Percentiles rank a stretch among this genome's conserved stretches.
Evolutionary conservation across 1,140 invertebrate species (phyloP).

Genomic region (Drosophila nigromelanica): DNA sequence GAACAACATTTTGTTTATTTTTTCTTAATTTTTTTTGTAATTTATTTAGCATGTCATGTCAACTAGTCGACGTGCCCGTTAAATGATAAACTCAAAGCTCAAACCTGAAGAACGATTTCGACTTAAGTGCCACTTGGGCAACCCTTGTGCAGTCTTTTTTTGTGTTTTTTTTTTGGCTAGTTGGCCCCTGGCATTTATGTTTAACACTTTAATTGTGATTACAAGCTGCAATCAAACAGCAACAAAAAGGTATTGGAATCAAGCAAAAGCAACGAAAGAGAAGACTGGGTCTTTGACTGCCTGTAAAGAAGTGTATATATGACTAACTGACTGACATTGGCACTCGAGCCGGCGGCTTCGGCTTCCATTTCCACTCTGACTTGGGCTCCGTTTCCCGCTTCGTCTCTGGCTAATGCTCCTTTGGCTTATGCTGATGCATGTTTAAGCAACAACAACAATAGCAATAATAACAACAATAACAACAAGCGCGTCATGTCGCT

Average conservation of each 20-base stretch:
- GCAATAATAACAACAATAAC: slow-evolving; percentile 44
- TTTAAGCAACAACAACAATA: slow-evolving; percentile 47
- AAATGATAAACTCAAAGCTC: slow-evolving; percentile 63
- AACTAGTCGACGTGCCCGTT: slow-evolving; percentile 62
- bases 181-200: slow-evolving; percentile 75
- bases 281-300: slow-evolving; percentile 33
- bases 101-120: slow-evolving; percentile 42
- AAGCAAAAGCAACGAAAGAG: slow-evolving; percentile 4
- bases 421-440: slow-evolving; percentile 53
- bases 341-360: slow-evolving; percentile 62
- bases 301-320: slow-evolving; percentile 7
- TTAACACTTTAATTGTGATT: slow-evolving; percentile 83
- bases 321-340: slow-evolving; percentile 68
- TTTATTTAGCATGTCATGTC: slow-evolving; percentile 54
- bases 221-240: slow-evolving; percentile 75
- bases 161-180: slow-evolving; percentile 53
- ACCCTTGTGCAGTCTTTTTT: slow-evolving; percentile 53
- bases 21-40: background rate
- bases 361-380: slow-evolving; percentile 12
- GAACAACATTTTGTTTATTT: no score
- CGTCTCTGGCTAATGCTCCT: slow-evolving; percentile 4
- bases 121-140: slow-evolving; percentile 52
- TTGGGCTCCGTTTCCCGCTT: background rate
- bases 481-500: slow-evolving; percentile 75
- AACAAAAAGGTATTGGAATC: slow-evolving; percentile 39